Base-by-base conservation (phyloP, 2,797 vertebrate species). In the Rhabdomys pumilio region DNA sequence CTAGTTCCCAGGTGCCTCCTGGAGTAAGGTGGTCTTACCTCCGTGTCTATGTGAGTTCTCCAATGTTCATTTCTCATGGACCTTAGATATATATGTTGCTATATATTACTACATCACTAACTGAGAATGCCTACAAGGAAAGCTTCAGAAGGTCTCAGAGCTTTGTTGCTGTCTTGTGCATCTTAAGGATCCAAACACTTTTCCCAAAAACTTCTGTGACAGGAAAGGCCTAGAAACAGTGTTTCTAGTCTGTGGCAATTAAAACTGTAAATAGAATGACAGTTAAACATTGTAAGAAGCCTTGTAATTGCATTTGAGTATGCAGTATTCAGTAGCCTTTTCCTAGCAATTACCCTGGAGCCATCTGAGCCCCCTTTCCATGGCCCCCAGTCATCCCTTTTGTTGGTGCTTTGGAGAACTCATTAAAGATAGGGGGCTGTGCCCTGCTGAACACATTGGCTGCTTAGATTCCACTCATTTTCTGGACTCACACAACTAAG, bases 241-340 rank as follows among this genome's bases (percentile, higher is more conserved):
- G 76, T 85, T 79, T 41, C 11, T 47, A 31, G 67, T 69, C 67
- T 29, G 17, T 34, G 22, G 41, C 47, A 82, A 72, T 94, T 57
- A 93, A 91, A 95, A 95, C 34, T 83, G 34, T 81, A 91, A 81
- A 59, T 57, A 83, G 87, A 73, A 76, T 86, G 63, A 77, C 63
- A 93, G 73, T 76, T n/a, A 73, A 92, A 89, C 90, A 38, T 76
- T 94, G 22, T 63, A 31, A 76, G 61, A 57, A 67, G 77, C 72
- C 65, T 77, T 73, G 22, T 88, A 38, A 69, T 69, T 83, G 59
- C 47, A 77, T 87, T 87, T 81, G 55, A 44, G 44, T 22, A 22
- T 76, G 9, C 69, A 83, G 44, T 26, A 14, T 80, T 12, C 57
- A 75, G 11, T 15, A 26, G 75, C 57, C 47, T 82, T 63, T 89